These are phyloP conservation scores for Electrona antarctica DNA, from an alignment of 2,113 vertebrate species.

Conservation along the genomic window DNA sequence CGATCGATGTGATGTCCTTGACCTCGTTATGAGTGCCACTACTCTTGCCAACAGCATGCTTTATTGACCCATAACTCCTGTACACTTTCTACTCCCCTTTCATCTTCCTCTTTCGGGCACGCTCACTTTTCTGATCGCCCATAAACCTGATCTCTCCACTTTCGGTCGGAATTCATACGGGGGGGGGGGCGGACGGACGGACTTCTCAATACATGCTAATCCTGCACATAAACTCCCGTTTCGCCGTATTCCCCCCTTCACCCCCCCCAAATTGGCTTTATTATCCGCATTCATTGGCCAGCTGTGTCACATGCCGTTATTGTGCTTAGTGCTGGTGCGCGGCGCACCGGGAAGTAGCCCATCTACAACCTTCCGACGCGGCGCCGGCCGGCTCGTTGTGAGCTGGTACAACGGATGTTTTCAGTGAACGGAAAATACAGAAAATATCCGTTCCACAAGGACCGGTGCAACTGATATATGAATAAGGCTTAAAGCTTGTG, in stretches of 20 bases:
- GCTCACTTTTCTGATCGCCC: slow-evolving; percentile 16
- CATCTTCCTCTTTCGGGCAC: slow-evolving; percentile 18
- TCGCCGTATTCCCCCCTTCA: neutral
- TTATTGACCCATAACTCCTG: slow-evolving; percentile 74
- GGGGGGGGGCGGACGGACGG: neutral
- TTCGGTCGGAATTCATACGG: too few relatives aligned
- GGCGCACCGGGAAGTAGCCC: too few relatives aligned
- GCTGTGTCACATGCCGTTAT: too few relatives aligned
- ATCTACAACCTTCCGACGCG: too few relatives aligned
- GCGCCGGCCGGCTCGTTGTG: too few relatives aligned
- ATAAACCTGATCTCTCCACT: slow-evolving; percentile 15
- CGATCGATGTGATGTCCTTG: slow-evolving; percentile 74
- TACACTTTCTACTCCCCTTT: slow-evolving; percentile 33
- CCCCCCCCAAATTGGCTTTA: neutral
- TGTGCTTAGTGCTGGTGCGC: too few relatives aligned
- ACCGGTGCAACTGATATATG: too few relatives aligned
- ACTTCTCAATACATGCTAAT: neutral
- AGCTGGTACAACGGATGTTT: too few relatives aligned
- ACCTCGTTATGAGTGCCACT: slow-evolving; percentile 72
- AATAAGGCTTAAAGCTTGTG: too few relatives aligned
- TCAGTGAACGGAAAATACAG: too few relatives aligned
- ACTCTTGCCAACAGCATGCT: slow-evolving; percentile 54
- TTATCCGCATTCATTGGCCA: neutral
- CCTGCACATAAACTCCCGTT: neutral
- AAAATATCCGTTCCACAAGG: too few relatives aligned